These are phyloP conservation scores for Drosophila ohnishii DNA, from an alignment of 1,140 invertebrate genomes.

Conservation along the genomic window DNA sequence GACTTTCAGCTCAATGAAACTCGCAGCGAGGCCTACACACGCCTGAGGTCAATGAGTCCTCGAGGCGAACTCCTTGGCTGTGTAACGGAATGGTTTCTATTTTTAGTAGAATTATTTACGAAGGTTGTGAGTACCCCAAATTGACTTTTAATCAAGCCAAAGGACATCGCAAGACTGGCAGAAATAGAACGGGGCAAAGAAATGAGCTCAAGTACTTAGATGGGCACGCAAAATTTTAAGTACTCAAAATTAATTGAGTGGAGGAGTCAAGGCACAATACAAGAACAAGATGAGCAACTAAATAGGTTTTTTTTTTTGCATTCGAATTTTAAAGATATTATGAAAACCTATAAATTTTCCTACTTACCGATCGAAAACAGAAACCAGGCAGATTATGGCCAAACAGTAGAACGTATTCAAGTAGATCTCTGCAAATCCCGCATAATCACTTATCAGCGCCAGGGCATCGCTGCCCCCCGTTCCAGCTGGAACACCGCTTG, in stretches of 20 bases:
- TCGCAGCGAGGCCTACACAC: conserved; percentile 25
- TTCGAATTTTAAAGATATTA: too few species aligned
- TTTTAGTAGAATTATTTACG: conserved; percentile 43
- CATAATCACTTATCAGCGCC: conserved; percentile 72
- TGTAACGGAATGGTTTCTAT: conserved; percentile 35
- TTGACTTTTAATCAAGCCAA: conserved; percentile 51
- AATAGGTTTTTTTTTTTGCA: too few species aligned
- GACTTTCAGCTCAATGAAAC: conserved; percentile 65
- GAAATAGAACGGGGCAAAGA: background rate
- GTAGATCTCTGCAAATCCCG: conserved; percentile 78
- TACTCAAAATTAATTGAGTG: background rate
- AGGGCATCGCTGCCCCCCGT: conserved; percentile 40
- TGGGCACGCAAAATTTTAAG: background rate
- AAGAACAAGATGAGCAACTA: background rate
- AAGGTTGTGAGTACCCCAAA: conserved; percentile 51
- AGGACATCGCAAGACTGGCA: conserved; percentile 23
- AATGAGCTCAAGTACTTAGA: background rate
- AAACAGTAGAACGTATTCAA: conserved; percentile 82
- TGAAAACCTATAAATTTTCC: background rate
- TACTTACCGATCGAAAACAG: conserved; percentile 82
- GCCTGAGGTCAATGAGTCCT: conserved; percentile 79
- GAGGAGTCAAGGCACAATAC: background rate
- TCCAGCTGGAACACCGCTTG: conserved; percentile 3
- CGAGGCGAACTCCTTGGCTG: conserved; percentile 41
- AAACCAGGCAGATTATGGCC: conserved; percentile 81